A percentile compares a stretch with the other conserved stretches of the same genome.
Evolutionary conservation across 1,140 invertebrate species (phyloP).

Genomic region (Delia radicum): DNA sequence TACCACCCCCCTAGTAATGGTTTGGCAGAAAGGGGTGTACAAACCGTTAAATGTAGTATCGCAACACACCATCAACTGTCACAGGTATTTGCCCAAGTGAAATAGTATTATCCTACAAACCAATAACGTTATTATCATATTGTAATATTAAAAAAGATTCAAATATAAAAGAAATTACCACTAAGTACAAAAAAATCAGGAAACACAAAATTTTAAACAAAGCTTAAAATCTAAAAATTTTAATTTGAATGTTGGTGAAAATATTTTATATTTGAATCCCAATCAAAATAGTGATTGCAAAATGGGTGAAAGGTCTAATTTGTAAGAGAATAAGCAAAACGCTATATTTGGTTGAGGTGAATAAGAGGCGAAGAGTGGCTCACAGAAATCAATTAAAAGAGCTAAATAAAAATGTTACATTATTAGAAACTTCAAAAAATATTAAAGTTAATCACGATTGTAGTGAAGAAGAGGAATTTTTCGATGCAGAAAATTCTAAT

Average conservation of each 20-base stretch:
- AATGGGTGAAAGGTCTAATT: background rate
- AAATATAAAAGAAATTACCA: background rate
- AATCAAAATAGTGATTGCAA: conserved; percentile 1
- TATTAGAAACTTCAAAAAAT: background rate
- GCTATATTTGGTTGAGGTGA: background rate
- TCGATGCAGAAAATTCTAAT: background rate
- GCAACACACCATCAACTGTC: background rate
- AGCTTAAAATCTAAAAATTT: background rate
- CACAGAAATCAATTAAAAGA: background rate
- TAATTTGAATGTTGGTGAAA: background rate
- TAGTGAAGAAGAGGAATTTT: background rate
- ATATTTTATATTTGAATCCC: background rate
- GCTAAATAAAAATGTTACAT: background rate
- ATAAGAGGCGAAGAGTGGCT: background rate
- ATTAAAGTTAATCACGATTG: background rate
- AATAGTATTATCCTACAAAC: background rate
- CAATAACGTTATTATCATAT: background rate
- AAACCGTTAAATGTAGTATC: conserved; percentile 12
- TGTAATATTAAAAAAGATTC: background rate
- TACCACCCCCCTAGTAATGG: conserved; percentile 17
- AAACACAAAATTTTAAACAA: background rate
- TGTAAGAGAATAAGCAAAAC: background rate
- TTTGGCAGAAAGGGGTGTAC: conserved; percentile 9
- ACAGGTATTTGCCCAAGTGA: background rate
- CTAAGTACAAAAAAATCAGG: background rate